These are phyloP conservation scores for Gonatopus flavifemur DNA, from an alignment of 1,140 invertebrate genomes.

Conservation along the genomic window DNA sequence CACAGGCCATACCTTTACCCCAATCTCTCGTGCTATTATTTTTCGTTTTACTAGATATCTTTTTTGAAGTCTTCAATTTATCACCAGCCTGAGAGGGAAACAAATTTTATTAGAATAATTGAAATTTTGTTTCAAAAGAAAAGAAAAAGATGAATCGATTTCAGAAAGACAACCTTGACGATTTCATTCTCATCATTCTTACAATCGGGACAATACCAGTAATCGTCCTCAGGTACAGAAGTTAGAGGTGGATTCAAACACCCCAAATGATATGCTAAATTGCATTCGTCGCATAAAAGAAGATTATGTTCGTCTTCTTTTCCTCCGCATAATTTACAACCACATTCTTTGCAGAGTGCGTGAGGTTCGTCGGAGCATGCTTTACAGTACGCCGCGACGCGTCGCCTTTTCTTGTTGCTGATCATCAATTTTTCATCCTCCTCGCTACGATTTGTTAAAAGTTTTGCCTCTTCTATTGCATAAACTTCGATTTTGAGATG, in stretches of 20 bases:
- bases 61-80: conserved; percentile 68
- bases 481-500: conserved; percentile 60
- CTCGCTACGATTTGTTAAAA: conserved; percentile 39
- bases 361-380: conserved; percentile 70
- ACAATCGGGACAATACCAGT: conserved; percentile 81
- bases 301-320: conserved; percentile 74
- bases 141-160: conserved; percentile 2
- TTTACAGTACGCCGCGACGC: conserved; percentile 58
- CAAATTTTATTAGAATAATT: conserved; percentile 2
- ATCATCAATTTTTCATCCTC: conserved; percentile 39
- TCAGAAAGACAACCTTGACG: conserved; percentile 57
- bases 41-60: conserved; percentile 61
- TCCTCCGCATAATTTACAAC: conserved; percentile 72
- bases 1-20: conserved; percentile 88
- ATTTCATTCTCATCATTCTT: conserved; percentile 76
- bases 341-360: conserved; percentile 73
- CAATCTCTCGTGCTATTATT: conserved; percentile 66
- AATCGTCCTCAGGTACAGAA: conserved; percentile 68
- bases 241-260: conserved; percentile 70
- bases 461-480: conserved; percentile 57
- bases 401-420: conserved; percentile 30
- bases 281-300: conserved; percentile 77
- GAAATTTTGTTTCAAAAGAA: not conserved
- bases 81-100: conserved; percentile 68
- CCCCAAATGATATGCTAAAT: conserved; percentile 68